Evolutionary conservation across 2,797 vertebrate genomes (phyloP).

Genomic region (Onychomys leucogaster): DNA sequence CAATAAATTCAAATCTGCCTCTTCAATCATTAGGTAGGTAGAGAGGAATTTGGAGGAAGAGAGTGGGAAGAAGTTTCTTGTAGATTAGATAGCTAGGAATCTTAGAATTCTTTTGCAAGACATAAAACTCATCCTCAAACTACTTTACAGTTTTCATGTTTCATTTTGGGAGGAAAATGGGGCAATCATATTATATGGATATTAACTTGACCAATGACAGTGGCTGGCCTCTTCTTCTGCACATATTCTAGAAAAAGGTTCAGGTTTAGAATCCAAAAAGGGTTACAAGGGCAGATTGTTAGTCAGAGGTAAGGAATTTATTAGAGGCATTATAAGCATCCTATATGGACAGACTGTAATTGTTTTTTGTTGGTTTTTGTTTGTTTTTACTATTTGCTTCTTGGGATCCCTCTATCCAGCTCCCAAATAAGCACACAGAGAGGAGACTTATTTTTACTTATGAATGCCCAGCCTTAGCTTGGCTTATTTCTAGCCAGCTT

Average conservation of each 20-base stretch:
- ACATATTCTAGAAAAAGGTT: neutral
- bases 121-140: neutral
- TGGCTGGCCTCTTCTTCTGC: neutral
- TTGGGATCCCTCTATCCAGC: accelerated
- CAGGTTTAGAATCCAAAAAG: neutral
- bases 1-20: neutral
- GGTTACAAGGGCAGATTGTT: neutral
- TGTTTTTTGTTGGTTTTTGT: neutral
- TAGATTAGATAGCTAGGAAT: neutral
- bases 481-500: neutral
- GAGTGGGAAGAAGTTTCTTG: neutral
- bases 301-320: neutral
- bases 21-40: neutral
- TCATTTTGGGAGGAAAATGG: neutral
- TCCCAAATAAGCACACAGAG: neutral
- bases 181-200: neutral
- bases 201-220: neutral
- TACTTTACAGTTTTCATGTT: neutral
- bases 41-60: neutral
- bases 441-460: neutral
- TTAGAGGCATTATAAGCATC: neutral
- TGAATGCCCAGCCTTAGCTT: neutral
- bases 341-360: neutral
- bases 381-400: neutral
- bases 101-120: neutral